Evolutionary conservation across 37 sponge, comb jelly and placozoan species (phyloP).

Genomic region (Diacarnus erythraeanus): DNA sequence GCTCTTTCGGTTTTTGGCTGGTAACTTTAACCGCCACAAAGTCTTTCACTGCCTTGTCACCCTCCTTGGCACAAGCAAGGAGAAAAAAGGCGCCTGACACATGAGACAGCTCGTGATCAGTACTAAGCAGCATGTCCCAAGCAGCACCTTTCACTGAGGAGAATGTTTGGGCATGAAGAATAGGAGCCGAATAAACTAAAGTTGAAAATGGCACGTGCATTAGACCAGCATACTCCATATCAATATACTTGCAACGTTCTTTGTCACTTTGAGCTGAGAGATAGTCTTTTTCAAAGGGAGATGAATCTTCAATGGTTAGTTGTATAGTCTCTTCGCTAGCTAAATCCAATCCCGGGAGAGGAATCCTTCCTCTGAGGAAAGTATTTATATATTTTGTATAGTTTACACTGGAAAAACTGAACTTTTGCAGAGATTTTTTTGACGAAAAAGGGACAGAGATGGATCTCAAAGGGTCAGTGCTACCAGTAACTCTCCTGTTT

Average conservation of each 20-base stretch:
- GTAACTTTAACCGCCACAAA: conserved; percentile 7
- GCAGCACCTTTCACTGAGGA: conserved; percentile 23
- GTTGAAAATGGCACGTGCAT: conserved; percentile 50
- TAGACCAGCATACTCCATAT: conserved; percentile 16
- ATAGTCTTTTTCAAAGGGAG: not conserved
- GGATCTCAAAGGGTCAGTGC: not conserved
- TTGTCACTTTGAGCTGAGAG: not conserved
- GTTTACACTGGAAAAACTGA: not conserved
- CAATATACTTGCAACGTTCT: conserved; percentile 19
- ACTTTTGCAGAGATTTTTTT: not conserved
- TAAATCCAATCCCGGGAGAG: not conserved
- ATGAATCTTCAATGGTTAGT: conserved; percentile 29
- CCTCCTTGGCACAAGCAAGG: conserved; percentile 39
- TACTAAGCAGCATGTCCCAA: conserved; percentile 59
- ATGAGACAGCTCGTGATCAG: conserved; percentile 44
- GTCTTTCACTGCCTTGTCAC: not conserved
- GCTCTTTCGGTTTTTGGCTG: not conserved
- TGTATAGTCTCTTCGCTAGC: conserved; percentile 9
- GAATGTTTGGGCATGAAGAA: conserved; percentile 18
- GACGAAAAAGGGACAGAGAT: not conserved
- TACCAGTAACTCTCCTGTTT: not conserved
- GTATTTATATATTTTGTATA: conserved; percentile 2
- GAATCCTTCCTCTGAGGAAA: not conserved
- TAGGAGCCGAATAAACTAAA: conserved; percentile 27
- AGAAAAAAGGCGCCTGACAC: conserved; percentile 66